Evolutionary conservation across 2,113 vertebrate species (phyloP), one percentile per base, ranked within the genome.

Genomic region (Alaudala cheleensis): DNA sequence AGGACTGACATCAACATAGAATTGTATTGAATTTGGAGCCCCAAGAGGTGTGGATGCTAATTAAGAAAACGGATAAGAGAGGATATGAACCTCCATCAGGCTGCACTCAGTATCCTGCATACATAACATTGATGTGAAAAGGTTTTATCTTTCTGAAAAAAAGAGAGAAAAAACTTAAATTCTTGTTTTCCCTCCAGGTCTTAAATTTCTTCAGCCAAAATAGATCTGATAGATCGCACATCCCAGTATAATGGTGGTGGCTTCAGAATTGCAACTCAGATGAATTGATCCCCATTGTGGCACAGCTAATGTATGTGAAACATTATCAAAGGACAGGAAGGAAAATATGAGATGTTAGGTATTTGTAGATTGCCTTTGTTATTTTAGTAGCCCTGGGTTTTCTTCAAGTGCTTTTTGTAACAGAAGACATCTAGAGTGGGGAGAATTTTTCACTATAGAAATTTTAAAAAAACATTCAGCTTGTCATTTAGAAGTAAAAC

Each of bases 81-180:
- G 1, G 2, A 47, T 64, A 57, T 31, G 34, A 60, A 23, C 37
- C 73, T 65, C 70, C 14, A 58, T 28, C 14, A n/a, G 14, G 4
- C 72, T 31, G 24, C 60, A 67, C 5, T 18, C n/a, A 66, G 21
- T 44, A 51, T 25, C 24, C 33, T 84, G 24, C 5, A 15, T 14
- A 20, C 2, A 7, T 23, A 64, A 51, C 2, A 47, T 22, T 1
- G 4, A 17, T 2, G 1, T 45, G 28, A 50, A 67, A 81, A 82
- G 1, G 1, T 34, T 81, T 88, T 21, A 11, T 5, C 4, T 23
- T 88, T 56, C 51, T 37, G 8, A 31, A 44, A 61, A 49, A 65
- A 56, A 12, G 3, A 37, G 2, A 4, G 1, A 26, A 23, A 51
- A 47, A 47, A 2, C 2, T 3, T 39, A 26, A 37, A 70, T 24